phyloP scores from a whole-genome alignment of 2,113 vertebrate species.

The Aldabrachelys gigantea region DNA sequence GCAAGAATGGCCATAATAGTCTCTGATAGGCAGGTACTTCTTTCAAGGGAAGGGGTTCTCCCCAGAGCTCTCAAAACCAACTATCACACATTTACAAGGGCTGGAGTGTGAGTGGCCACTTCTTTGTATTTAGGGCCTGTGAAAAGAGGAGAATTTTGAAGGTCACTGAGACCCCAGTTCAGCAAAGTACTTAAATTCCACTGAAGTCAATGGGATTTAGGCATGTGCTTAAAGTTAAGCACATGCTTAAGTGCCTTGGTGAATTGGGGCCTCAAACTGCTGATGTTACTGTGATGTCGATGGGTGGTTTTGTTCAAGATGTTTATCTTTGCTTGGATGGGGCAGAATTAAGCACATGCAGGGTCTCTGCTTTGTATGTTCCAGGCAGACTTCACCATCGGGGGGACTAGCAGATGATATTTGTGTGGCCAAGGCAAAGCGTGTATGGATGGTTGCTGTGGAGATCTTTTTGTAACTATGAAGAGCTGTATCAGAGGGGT shows the following conservation, averaged over 20 bases:
- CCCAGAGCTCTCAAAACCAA: neutral
- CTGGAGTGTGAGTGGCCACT: neutral
- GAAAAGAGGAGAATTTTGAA: neutral
- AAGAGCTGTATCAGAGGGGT: neutral
- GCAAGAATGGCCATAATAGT: neutral
- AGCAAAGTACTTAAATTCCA: neutral
- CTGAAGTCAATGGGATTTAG: neutral
- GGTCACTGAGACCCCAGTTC: neutral
- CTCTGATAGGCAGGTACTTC: neutral
- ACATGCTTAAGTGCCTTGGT: neutral
- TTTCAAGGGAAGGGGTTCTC: neutral
- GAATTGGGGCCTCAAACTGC: neutral
- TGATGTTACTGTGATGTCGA: neutral
- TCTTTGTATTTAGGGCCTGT: neutral
- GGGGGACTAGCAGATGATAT: neutral
- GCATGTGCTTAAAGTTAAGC: neutral
- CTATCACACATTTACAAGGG: neutral
- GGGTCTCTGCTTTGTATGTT: neutral
- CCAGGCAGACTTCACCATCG: neutral
- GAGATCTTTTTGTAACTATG: neutral
- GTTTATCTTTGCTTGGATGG: neutral
- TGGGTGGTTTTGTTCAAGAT: neutral
- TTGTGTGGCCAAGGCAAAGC: neutral
- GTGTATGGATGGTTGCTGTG: neutral
- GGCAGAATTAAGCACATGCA: neutral